Evolutionary conservation across 2,888 invertebrate genomes (phyloP).

Genomic region (Herminia tarsipennalis): DNA sequence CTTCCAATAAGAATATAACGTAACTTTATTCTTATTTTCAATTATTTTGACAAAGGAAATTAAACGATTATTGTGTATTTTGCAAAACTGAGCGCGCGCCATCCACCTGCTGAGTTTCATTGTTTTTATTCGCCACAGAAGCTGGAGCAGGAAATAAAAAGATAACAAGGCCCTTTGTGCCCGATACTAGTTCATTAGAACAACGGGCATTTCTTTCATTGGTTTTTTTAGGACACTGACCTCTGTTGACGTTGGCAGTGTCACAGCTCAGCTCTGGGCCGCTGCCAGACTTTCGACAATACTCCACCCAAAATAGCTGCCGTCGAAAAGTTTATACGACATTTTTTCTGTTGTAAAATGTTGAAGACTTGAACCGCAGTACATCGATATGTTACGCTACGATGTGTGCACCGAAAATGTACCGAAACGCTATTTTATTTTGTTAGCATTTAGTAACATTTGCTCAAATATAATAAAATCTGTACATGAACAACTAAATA

Average conservation of each 20-base stretch:
- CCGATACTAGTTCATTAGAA: constrained; percentile 46
- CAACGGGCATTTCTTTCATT: constrained; percentile 56
- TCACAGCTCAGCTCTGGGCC: constrained; percentile 70
- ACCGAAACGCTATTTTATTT: too few species aligned
- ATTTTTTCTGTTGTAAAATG: constrained; percentile 61
- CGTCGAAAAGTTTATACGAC: constrained; percentile 65
- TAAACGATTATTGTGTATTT: too few species aligned
- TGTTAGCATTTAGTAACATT: too few species aligned
- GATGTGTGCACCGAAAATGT: too few species aligned
- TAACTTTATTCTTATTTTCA: too few species aligned
- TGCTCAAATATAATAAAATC: too few species aligned
- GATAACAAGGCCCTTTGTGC: background rate
- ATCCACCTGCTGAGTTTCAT: too few species aligned
- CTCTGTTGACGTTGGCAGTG: constrained; percentile 82
- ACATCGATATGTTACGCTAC: constrained; percentile 34
- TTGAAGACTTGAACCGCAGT: constrained; percentile 39
- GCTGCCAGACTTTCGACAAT: constrained; percentile 80
- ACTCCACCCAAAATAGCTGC: constrained; percentile 73
- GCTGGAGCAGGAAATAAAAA: background rate
- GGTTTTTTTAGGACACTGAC: constrained; percentile 78
- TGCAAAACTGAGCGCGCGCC: too few species aligned
- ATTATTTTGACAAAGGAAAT: too few species aligned
- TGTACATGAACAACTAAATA: too few species aligned
- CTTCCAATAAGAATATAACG: too few species aligned
- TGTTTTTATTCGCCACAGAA: too few species aligned